Base-by-base conservation (phyloP, 2,797 vertebrate genomes). In the Orientallactaga sibirica region DNA sequence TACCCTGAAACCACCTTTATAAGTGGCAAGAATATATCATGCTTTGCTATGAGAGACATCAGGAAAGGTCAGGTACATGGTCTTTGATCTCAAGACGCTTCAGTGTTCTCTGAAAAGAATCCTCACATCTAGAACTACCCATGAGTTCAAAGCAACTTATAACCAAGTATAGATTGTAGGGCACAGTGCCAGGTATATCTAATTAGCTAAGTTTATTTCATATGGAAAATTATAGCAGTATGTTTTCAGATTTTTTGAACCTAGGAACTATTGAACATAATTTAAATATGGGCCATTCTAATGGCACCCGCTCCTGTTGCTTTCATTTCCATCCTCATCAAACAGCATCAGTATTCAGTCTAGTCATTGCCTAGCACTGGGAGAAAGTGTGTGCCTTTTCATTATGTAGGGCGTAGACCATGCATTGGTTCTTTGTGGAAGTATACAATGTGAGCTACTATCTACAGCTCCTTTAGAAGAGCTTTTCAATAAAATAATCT, bases 181-280 rank as follows among this genome's bases (percentile, higher is more conserved):
- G 55, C 77, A 58, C n/a, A 41, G 61, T 74, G 62, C 43, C 86
- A 82, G 19, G 73, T 84, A 62, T 10, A 10, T 90, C 90, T 81
- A 41, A 77, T 92, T 79, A 55, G 78, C 1, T 79, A 73, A 48
- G 48, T 48, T 48, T 48, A 48, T 48, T 48, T 48, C 48, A 48
- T 48, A 48, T 48, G 48, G 48, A 48, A 48, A 48, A 48, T 48
- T 48, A 9, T 48, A 8, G 10, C 48, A 48, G 0, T 70, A 41
- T 85, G 8, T 79, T 88, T 91, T 84, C 5, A 80, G 25, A 75
- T 70, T 74, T 76, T 95, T 90, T 92, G 37, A 91, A 87, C n/a
- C 20, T 27, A 92, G 83, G 86, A 83, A 74, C 61, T 55, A 85
- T 25, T 91, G 88, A 70, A 89, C 94, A 74, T 80, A 81, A 93